Evolutionary conservation across 2,797 vertebrate genomes (phyloP).

Genomic region (Megalops cyprinoides): DNA sequence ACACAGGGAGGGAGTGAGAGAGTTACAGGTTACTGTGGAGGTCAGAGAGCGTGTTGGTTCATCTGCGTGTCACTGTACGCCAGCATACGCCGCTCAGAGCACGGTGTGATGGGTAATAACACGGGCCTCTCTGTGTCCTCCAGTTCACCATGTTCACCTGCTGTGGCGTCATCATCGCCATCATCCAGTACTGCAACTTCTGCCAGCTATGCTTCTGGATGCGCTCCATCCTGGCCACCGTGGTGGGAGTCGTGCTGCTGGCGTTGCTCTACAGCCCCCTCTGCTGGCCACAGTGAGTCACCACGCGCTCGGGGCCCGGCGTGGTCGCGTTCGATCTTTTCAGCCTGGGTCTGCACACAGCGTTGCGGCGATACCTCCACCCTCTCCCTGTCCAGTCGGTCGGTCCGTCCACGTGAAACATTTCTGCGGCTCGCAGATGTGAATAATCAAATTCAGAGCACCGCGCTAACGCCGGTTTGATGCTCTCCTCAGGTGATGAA

Average conservation of each 20-base stretch:
- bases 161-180: conserved; percentile 89
- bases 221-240: conserved; percentile 88
- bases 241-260: conserved; percentile 82
- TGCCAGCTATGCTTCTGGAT: conserved; percentile 99
- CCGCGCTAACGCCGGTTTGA: too few relatives aligned
- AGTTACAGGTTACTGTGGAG: background rate
- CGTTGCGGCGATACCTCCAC: too few relatives aligned
- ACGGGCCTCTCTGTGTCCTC: conserved; percentile 31
- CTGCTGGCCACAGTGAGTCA: conserved; percentile 75
- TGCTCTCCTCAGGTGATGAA: too few relatives aligned
- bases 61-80: too few relatives aligned
- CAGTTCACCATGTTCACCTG: conserved; percentile 90
- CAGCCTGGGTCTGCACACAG: too few relatives aligned
- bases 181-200: conserved; percentile 98
- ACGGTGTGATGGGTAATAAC: background rate
- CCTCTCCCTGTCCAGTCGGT: too few relatives aligned
- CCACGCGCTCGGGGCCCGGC: background rate
- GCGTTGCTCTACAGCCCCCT: conserved; percentile 84
- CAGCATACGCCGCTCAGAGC: background rate
- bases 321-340: too few relatives aligned
- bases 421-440: too few relatives aligned
- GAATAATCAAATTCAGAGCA: too few relatives aligned
- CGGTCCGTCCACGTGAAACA: too few relatives aligned
- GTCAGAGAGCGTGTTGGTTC: too few relatives aligned
- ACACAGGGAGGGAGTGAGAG: background rate